These are phyloP conservation scores for Accipiter superciliosus DNA, from an alignment of 2,797 vertebrate genomes.

Conservation along the genomic window DNA sequence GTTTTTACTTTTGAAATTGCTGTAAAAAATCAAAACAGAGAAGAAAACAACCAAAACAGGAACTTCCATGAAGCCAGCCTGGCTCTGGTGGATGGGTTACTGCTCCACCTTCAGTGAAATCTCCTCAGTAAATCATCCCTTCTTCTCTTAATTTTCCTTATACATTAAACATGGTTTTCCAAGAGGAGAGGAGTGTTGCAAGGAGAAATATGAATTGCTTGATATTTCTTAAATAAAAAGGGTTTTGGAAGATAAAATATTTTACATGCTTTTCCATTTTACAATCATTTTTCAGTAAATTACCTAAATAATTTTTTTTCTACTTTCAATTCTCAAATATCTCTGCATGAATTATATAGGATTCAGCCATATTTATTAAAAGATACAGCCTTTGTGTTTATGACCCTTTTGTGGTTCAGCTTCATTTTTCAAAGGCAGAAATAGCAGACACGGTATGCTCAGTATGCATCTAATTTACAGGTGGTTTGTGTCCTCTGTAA, in stretches of 20 bases:
- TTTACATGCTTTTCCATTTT: background rate
- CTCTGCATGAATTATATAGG: background rate
- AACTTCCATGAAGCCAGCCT: background rate
- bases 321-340: background rate
- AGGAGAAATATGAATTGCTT: background rate
- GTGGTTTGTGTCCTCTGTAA: background rate
- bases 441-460: fast-evolving
- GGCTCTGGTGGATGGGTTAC: background rate
- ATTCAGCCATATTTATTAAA: background rate
- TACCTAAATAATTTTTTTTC: background rate
- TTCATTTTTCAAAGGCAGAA: background rate
- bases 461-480: background rate
- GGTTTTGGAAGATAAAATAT: background rate
- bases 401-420: background rate
- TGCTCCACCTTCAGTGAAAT: background rate
- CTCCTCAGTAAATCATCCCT: background rate
- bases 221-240: background rate
- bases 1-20: background rate
- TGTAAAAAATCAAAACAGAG: background rate
- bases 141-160: background rate
- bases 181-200: background rate
- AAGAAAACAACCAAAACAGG: background rate
- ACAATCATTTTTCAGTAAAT: background rate
- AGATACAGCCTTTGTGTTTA: background rate
- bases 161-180: background rate